These are phyloP conservation scores for Cydia fagiglandana DNA, from an alignment of 1,140 invertebrate genomes.

Conservation along the genomic window DNA sequence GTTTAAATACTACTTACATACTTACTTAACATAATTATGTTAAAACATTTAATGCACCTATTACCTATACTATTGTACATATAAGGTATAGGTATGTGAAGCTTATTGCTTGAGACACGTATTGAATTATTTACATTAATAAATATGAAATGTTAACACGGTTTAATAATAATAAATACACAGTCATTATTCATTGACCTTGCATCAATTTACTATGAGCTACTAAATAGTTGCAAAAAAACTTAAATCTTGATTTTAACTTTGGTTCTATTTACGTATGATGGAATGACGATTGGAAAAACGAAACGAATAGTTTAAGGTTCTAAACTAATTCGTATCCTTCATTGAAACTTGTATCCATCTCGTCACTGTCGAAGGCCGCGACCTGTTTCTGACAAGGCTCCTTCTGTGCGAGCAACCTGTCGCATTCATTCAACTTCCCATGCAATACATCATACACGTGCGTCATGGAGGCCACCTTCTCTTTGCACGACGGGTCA, in stretches of 20 bases:
- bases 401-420: slow-evolving; percentile 69
- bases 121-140: slow-evolving; percentile 43
- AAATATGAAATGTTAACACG: background rate
- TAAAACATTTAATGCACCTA: slow-evolving; percentile 22
- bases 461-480: slow-evolving; percentile 74
- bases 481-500: slow-evolving; percentile 75
- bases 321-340: slow-evolving; percentile 62
- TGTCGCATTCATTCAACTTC: slow-evolving; percentile 70
- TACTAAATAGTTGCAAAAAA: background rate
- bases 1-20: slow-evolving; percentile 21
- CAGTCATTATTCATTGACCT: background rate
- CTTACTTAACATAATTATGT: slow-evolving; percentile 21
- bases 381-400: slow-evolving; percentile 48
- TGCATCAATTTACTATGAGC: background rate
- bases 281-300: too few species aligned
- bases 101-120: slow-evolving; percentile 75
- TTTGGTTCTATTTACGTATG: background rate
- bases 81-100: slow-evolving; percentile 29
- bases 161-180: background rate
- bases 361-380: slow-evolving; percentile 58
- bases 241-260: slow-evolving; percentile 18
- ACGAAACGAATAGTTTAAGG: background rate
- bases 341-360: slow-evolving; percentile 62
- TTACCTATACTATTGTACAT: background rate
- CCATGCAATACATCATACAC: slow-evolving; percentile 75